Evolutionary conservation across 1,140 invertebrate species (phyloP), one percentile per base, ranked within the genome.

Genomic region (Temnothorax curvispinosus): DNA sequence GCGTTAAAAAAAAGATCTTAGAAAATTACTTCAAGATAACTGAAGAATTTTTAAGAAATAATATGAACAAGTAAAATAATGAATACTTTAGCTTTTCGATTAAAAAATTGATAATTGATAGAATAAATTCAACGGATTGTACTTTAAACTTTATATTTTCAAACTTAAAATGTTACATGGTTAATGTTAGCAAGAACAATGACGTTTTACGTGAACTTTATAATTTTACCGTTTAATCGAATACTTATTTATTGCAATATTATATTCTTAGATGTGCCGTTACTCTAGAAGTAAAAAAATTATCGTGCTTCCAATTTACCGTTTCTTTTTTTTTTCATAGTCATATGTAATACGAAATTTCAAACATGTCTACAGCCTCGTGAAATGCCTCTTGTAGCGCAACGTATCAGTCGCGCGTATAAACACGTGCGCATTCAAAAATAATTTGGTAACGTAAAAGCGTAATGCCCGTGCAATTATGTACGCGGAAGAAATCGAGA

Each of bases 361-460:
- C 44, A 18, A 71, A 71, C 3, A n/a, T 71, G 38, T 21, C 38
- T 44, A 3, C 2, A 38, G 38, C 4, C 41, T 69, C 65, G 3
- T 13, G 21, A 47, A 75, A 75, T 41, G 52, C 27, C 32, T 38
- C 32, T 74, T 54, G 9, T 52, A 52, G n/a, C 47, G 35, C 50
- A n/a, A 54, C 15, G 11, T 41, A 21, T 2, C 1, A 38, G 18
- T 75, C n/a, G 15, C 21, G 4, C 15, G 38, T 15, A 4, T 21
- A 35, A 47, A 67, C n/a, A 41, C 54, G 47, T 35, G 69, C 62
- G 56, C 44, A 74, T 74, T 64, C 54, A 15, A 71, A 78, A 88
- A 88, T 85, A 74, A 88, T 89, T 85, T 62, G 52, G 65, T 44
- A 78, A 78, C 35, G 78, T 64, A 47, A 50, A 58, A 77, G 56